Evolutionary conservation across 2,797 vertebrate species (phyloP), one percentile per base, ranked within the genome.

Genomic region (Neosilurus mollespiculum): DNA sequence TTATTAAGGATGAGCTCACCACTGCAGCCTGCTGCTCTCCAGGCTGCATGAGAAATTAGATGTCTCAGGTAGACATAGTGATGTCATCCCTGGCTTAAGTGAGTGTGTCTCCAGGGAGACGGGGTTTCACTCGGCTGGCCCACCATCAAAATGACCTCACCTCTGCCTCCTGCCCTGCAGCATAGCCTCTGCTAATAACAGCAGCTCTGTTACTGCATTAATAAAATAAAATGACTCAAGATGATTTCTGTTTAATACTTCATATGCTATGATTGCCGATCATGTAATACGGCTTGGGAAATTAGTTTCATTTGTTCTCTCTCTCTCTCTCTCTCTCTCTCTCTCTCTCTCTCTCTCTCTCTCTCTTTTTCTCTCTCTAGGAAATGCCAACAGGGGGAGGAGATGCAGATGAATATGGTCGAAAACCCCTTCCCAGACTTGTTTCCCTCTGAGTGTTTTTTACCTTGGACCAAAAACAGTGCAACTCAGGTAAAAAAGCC

Each of bases 391-490:
- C 94, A 95, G 89, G 92, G 88, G 86, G 94, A 94, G 83, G 93
- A 90, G 88, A 90, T 92, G 84, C 93, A 94, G 90, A 91, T 93
- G 90, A 91, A 92, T 81, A 90, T 94, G 66, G 93, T 96, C 94
- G 95, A 96, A 89, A 96, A 95, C 89, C 94, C 95, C 86, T 97
- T 96, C 87, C 95, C 96, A 6, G 96, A 98, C 90, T 92, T 96
- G 3, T 95, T 95, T 86, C 93, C 93, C 59, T 95, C 96, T 77
- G 92, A 96, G 89, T 95, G 94, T 92, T 92, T 97, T 89, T 94
- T 96, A 92, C 94, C 96, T 84, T 96, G 95, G 95, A 95, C 93
- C 93, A 97, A 95, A 95, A 94, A 92, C 91, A 95, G 92, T 90
- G 93, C 94, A 91, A 94, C 94, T 91, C 97, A 97, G 96, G 97